Evolutionary conservation across 1,140 invertebrate genomes (phyloP), one percentile per base, ranked within the genome.

Genomic region (Reticulitermes speratus): DNA sequence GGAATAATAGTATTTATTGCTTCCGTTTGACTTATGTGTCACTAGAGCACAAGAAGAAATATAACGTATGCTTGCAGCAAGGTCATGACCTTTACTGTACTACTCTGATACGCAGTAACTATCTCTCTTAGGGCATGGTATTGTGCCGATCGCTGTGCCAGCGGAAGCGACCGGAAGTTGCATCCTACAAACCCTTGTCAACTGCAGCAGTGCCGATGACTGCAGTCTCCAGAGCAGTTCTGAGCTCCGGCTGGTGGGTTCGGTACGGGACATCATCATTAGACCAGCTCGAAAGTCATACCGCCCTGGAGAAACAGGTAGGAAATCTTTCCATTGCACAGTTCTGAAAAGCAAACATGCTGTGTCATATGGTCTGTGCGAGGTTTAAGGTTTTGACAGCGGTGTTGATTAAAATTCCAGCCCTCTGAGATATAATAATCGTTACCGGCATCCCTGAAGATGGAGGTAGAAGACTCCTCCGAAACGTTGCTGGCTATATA

Each of bases 181-280:
- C 88, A 91, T 92, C 2, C 91, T 94, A 11, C 93, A 94, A 88
- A 93, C 93, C 9, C 90, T 92, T 2, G 92, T 94, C 0, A 92
- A 93, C 48, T 94, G 93, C 87, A 89, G 89, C 52, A 91, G 90
- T 44, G 91, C 91, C 12, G 90, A 92, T 25, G 87, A 87, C 83
- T 93, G 93, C 85, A 91, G 91, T 16, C 90, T 93, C 12, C 92
- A 92, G 88, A 93, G 92, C 87, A 91, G 92, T 86, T 93, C 93
- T 44, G 90, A 92, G 84, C 91, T 94, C 87, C 90, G 91, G 69
- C 89, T 94, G 2, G 91, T 94, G 38, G 93, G 94, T 30, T 91
- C 93, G 0, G 93, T 94, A 3, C 90, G 94, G 19, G 93, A 94
- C 87, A 93, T 94, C 14, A 93, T 94, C 85, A 92, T 94, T 21